Evolutionary conservation across 2,113 vertebrate genomes (phyloP).

Genomic region (Calidris pygmaea): DNA sequence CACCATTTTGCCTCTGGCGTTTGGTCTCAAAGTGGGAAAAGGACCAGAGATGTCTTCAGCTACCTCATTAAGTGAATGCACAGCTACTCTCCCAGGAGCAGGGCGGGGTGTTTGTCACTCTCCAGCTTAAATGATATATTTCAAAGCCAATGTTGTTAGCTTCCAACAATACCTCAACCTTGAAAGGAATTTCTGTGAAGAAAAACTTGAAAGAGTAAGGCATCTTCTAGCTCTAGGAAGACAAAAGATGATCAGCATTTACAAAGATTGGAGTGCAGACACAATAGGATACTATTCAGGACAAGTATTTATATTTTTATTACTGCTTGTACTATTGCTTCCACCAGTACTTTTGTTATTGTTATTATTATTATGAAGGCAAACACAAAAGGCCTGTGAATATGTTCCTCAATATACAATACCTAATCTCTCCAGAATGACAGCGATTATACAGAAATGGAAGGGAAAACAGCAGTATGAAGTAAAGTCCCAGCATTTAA

Average conservation of each 20-base stretch:
- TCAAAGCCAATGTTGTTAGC: conserved; percentile 38
- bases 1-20: conserved; percentile 30
- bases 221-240: conserved; percentile 34
- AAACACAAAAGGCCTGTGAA: conserved; percentile 51
- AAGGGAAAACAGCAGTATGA: not conserved
- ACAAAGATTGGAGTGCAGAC: not conserved
- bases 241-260: conserved; percentile 48
- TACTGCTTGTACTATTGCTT: conserved; percentile 18
- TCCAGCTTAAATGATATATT: conserved; percentile 24
- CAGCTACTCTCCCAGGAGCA: conserved; percentile 28
- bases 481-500: conserved; percentile 19
- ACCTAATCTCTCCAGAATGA: conserved; percentile 21
- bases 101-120: conserved; percentile 12
- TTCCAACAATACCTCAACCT: conserved; percentile 36
- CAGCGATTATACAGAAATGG: conserved; percentile 2
- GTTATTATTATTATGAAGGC: not conserved
- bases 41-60: conserved; percentile 15
- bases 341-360: conserved; percentile 5
- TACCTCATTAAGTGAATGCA: conserved; percentile 45
- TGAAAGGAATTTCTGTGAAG: conserved; percentile 43
- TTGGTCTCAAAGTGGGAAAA: conserved; percentile 37
- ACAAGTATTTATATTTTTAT: conserved; percentile 29
- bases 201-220: conserved; percentile 28
- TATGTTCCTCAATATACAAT: conserved; percentile 7
- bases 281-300: conserved; percentile 16